Base-by-base conservation (phyloP, 2,113 vertebrate genomes). In the Egretta garzetta region DNA sequence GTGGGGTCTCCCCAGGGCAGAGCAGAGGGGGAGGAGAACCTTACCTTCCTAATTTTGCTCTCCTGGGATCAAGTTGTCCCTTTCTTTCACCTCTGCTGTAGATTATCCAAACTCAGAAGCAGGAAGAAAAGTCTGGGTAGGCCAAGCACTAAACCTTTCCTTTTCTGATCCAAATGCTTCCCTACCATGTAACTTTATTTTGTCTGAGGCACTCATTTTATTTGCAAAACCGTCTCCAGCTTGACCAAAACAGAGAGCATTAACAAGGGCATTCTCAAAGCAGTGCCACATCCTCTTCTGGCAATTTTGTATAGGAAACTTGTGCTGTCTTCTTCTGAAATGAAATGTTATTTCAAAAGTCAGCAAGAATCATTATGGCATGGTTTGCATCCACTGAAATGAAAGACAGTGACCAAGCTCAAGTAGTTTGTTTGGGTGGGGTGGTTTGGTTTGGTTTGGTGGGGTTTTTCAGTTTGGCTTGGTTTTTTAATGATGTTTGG, bases 151-250 rank as follows among this genome's bases (percentile, higher is more conserved):
- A 30, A 76, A 41, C 8, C 22, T 28, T 11, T 22, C 21, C 8
- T 56, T 33, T 53, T 76, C 3, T 14, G 3, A 7, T 22, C n/a
- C 9, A 66, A 62, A 28, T 3, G 0, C 22, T 68, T 68, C 35
- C 20, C 37, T 18, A 45, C 11, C n/a, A 19, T 0, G 0, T 10
- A 30, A 49, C 3, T 4, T 17, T n/a, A 50, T 59, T 79, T 80
- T 60, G 21, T 9, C 39, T 43, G 50, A 76, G 83, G 33, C 13
- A 1, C 7, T 47, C 56, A 21, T 15, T 33, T 41, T 4, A 23
- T 43, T 50, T 39, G 21, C 70, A 28, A 71, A 86, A 59, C 9
- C 2, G 3, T 50, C 83, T 70, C 70, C 67, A 88, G 80, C 28
- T 77, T 35, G 79, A 85, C 47, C 37, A 15, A 70, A 52, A 2